Evolutionary conservation across 2,888 invertebrate species (phyloP).

Genomic region (Linnaemya vulpina): DNA sequence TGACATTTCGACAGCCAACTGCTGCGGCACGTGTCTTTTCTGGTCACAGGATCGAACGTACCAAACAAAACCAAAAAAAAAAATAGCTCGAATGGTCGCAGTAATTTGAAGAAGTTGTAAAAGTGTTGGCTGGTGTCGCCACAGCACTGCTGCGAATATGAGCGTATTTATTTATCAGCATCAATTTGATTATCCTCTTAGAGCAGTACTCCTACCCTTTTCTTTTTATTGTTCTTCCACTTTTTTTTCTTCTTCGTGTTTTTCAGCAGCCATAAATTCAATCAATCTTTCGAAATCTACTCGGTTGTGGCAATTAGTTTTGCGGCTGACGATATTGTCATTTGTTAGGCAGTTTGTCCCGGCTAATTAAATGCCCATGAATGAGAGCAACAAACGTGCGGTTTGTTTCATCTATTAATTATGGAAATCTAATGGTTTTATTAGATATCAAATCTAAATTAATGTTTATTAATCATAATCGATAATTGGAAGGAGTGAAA

Average conservation of each 20-base stretch:
- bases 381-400: conserved; percentile 34
- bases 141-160: conserved; percentile 2
- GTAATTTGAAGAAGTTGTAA: conserved; percentile 64
- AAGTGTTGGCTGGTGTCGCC: conserved; percentile 58
- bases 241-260: background rate
- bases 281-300: conserved; percentile 42
- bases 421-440: conserved; percentile 54
- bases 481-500: conserved; percentile 36
- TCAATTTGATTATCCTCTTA: conserved; percentile 65
- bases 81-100: conserved; percentile 36
- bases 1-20: conserved; percentile 68
- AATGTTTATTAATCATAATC: conserved; percentile 57
- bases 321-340: conserved; percentile 33
- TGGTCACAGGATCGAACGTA: conserved; percentile 51
- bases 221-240: no score
- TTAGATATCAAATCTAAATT: conserved; percentile 51
- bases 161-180: conserved; percentile 61
- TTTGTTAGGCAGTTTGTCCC: conserved; percentile 50
- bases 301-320: conserved; percentile 56
- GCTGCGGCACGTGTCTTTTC: conserved; percentile 68
- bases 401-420: conserved; percentile 59
- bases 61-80: no score
- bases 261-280: background rate
- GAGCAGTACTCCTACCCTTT: conserved; percentile 4
- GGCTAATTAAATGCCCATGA: conserved; percentile 69